Evolutionary conservation across 1,140 invertebrate genomes (phyloP).

Genomic region (Chrysomallon squamiferum): DNA sequence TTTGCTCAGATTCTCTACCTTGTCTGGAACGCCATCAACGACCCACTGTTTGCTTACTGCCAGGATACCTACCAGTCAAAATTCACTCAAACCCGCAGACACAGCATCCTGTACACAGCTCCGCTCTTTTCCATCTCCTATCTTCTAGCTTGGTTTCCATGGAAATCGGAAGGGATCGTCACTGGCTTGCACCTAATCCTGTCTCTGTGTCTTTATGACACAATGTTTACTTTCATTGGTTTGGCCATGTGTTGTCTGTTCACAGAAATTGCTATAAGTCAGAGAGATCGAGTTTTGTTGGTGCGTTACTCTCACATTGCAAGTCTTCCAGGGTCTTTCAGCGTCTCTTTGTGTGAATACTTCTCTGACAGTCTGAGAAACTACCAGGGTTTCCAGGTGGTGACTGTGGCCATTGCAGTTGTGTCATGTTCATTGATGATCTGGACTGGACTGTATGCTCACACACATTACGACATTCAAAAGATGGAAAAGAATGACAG

Average conservation of each 20-base stretch:
- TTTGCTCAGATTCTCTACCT: conserved; percentile 61
- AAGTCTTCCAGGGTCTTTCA: conserved; percentile 39
- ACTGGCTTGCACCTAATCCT: conserved; percentile 61
- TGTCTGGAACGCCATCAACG: conserved; percentile 66
- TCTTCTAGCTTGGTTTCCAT: conserved; percentile 64
- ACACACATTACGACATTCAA: conserved; percentile 46
- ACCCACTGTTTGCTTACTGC: conserved; percentile 64
- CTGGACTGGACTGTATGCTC: conserved; percentile 45
- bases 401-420: conserved; percentile 43
- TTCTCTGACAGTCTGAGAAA: conserved; percentile 49
- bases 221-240: conserved; percentile 63
- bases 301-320: conserved; percentile 53
- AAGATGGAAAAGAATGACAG: neutral
- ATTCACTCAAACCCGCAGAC: conserved; percentile 57
- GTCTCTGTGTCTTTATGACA: conserved; percentile 63
- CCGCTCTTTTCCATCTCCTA: conserved; percentile 62
- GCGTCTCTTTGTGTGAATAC: conserved; percentile 40
- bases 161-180: conserved; percentile 24
- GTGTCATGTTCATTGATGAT: conserved; percentile 42
- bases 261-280: conserved; percentile 58
- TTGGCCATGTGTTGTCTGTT: conserved; percentile 62
- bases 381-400: conserved; percentile 54
- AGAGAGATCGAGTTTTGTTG: conserved; percentile 51
- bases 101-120: conserved; percentile 60
- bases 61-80: conserved; percentile 51